Conservation (phyloP, 2,888 invertebrate species). For the Buathra laborator region DNA sequence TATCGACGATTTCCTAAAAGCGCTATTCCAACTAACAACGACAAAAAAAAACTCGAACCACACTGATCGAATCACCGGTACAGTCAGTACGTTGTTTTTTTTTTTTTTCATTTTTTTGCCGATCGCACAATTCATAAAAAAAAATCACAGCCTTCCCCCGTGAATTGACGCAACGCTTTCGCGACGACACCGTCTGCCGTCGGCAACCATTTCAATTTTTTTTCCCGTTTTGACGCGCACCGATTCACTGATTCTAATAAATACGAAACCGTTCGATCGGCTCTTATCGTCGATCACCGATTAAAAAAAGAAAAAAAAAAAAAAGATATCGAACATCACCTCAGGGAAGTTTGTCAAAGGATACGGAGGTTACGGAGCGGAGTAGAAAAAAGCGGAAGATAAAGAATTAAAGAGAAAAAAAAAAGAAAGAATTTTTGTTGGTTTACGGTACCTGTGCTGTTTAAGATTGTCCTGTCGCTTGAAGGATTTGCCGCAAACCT, state of each 20-base stretch:
- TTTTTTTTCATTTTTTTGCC: no score
- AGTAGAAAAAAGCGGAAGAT: no score
- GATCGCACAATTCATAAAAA: neutral
- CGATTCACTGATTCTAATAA: neutral
- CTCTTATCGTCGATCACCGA: neutral
- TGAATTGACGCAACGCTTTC: neutral
- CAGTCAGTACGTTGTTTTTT: no score
- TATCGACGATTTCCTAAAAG: neutral
- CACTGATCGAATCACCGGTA: neutral
- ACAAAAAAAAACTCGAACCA: neutral
- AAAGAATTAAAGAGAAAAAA: neutral
- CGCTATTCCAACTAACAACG: neutral
- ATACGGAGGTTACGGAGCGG: no score
- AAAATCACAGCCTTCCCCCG: neutral
- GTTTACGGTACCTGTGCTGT: constrained; percentile 91
- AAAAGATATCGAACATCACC: neutral
- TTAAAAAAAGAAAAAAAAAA: neutral
- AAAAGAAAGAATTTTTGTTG: constrained; percentile 19
- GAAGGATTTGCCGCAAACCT: constrained; percentile 98
- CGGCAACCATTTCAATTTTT: constrained; percentile 11
- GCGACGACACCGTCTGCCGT: constrained; percentile 5
- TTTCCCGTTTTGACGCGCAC: neutral
- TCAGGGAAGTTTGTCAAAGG: no score
- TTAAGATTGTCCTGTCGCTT: constrained; percentile 97
- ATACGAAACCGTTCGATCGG: neutral